Evolutionary conservation across 2,113 vertebrate genomes (phyloP).

Genomic region (Mirounga angustirostris): DNA sequence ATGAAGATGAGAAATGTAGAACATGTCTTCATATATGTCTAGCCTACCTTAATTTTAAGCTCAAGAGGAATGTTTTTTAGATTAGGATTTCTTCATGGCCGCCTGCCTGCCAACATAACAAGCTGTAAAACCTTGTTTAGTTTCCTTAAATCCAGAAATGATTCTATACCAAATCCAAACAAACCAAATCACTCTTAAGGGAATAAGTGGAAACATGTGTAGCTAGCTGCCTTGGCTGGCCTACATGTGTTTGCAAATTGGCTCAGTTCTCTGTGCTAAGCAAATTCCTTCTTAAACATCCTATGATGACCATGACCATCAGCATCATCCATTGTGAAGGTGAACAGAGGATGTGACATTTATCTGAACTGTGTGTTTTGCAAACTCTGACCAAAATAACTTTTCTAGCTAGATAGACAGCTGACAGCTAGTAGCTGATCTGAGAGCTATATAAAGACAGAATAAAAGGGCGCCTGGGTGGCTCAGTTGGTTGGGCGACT

Average conservation of each 20-base stretch:
- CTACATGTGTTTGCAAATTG: not conserved
- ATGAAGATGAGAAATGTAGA: slow-evolving; percentile 2
- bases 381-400: not conserved
- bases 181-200: slow-evolving; percentile 62
- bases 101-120: not conserved
- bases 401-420: not conserved
- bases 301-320: not conserved
- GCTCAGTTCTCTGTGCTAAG: slow-evolving; percentile 33
- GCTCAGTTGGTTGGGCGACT: too few species aligned
- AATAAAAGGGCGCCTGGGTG: not conserved
- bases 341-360: not conserved
- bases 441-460: slow-evolving; percentile 4
- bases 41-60: slow-evolving; percentile 33
- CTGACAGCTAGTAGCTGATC: not conserved
- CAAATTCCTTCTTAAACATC: slow-evolving; percentile 3
- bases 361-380: slow-evolving; percentile 33
- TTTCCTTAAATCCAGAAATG: slow-evolving; percentile 65
- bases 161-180: slow-evolving; percentile 55
- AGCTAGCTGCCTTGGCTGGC: not conserved
- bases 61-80: slow-evolving; percentile 44
- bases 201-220: slow-evolving; percentile 62
- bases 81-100: slow-evolving; percentile 12
- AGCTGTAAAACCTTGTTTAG: slow-evolving; percentile 38
- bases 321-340: not conserved
- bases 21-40: not conserved